phyloP scores from a whole-genome alignment of 1,140 invertebrate species.

The Gonioctena quinquepunctata region DNA sequence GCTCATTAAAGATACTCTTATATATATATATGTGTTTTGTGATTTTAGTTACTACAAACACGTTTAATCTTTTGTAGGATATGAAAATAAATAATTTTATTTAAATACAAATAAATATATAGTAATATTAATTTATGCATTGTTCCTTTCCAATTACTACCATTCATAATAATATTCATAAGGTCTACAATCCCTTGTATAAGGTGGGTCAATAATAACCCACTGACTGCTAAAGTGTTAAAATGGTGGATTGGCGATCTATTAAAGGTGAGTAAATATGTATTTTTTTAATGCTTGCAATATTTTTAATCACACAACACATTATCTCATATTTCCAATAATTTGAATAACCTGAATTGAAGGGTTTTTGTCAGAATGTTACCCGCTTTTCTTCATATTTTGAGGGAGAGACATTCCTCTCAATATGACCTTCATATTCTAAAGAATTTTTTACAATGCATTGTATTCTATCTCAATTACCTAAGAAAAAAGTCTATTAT shows the following conservation, averaged over 20 bases:
- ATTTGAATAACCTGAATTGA: not conserved
- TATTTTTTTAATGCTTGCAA: not conserved
- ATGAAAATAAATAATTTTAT: too few species aligned
- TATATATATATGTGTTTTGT: too few species aligned
- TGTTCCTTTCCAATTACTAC: too few species aligned
- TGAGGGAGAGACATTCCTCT: conserved; percentile 34
- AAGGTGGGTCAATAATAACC: too few species aligned
- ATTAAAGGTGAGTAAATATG: conserved; percentile 11
- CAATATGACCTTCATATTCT: conserved; percentile 15
- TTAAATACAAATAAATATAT: too few species aligned
- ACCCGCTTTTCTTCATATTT: conserved; percentile 6
- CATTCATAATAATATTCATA: too few species aligned
- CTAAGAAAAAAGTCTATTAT: not conserved
- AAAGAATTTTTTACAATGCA: not conserved
- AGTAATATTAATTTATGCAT: too few species aligned
- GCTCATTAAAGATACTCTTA: too few species aligned
- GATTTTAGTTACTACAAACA: too few species aligned
- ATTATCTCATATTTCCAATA: not conserved
- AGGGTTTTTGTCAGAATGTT: not conserved
- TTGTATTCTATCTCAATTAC: not conserved
- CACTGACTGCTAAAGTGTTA: too few species aligned
- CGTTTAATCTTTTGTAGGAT: too few species aligned
- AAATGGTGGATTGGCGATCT: conserved; percentile 20
- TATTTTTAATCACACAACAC: not conserved
- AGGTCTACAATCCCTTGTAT: too few species aligned